Evolutionary conservation across 2,888 invertebrate species (phyloP).

Genomic region (Augochlorella aurata): DNA sequence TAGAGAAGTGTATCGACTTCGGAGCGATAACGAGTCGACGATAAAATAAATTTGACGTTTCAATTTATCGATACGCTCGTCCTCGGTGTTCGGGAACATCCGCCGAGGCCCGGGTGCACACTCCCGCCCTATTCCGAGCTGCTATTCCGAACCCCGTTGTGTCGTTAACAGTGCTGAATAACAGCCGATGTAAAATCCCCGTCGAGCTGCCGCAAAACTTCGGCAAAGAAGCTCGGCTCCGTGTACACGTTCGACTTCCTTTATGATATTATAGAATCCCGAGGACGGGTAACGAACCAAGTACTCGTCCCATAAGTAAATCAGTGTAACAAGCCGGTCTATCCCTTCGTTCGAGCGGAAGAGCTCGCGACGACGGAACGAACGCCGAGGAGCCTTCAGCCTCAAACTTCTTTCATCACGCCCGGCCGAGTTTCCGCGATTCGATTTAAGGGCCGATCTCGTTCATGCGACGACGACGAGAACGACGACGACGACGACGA

Average conservation of each 20-base stretch:
- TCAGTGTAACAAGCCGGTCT: slow-evolving; percentile 69
- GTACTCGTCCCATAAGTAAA: slow-evolving; percentile 67
- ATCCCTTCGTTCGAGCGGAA: slow-evolving; percentile 66
- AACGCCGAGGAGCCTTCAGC: slow-evolving; percentile 52
- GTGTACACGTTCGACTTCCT: slow-evolving; percentile 52
- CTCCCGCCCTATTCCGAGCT: not conserved
- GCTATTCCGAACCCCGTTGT: not conserved
- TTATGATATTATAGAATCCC: slow-evolving; percentile 62
- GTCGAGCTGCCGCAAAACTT: slow-evolving; percentile 45
- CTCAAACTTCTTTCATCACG: slow-evolving; percentile 62
- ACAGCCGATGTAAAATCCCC: slow-evolving; percentile 40
- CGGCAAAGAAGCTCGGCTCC: slow-evolving; percentile 15
- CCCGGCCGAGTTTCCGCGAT: slow-evolving; percentile 60
- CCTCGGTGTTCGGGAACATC: slow-evolving; percentile 19
- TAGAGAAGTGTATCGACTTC: slow-evolving; percentile 41
- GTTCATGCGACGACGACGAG: slow-evolving; percentile 29
- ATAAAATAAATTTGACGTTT: slow-evolving; percentile 67
- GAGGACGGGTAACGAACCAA: slow-evolving; percentile 69
- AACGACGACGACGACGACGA: slow-evolving; percentile 49
- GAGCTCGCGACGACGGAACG: slow-evolving; percentile 58
- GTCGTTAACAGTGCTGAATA: slow-evolving; percentile 32
- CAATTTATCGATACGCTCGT: slow-evolving; percentile 60
- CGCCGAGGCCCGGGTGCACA: too few species aligned
- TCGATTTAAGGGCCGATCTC: slow-evolving; percentile 67
- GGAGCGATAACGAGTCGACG: slow-evolving; percentile 61